Base-by-base conservation (phyloP, 2,888 invertebrate species). In the Epicampocera succincta region DNA sequence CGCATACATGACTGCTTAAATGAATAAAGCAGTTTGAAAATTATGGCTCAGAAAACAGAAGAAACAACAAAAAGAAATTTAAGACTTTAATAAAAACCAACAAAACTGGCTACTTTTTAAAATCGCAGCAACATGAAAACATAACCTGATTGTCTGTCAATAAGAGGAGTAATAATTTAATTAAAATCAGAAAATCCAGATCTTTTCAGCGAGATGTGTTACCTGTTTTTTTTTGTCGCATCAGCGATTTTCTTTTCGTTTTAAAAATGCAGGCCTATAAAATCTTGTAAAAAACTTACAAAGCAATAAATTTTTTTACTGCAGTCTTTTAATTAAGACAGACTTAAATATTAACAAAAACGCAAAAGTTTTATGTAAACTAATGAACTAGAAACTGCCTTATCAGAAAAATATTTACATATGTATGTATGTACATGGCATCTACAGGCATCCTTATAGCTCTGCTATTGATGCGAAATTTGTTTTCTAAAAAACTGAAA, bases 71-170 rank as follows among this genome's bases (percentile, higher is more conserved):
- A 48, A 54, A 50, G 69, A 66, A 66, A 72, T 58, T 72, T 78
- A 65, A 78, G 44, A 50, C 71, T 71, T 71, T 69, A 63, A 56
- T 54, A 21, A 38, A 40, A 48, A 52, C n/a, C 5, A n/a, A 3
- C 8, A 29, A 72, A 52, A 29, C 3, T 40, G 21, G 9, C n/a
- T 50, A 19, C 8, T 46, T 56, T 33, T 11, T 58, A 56, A 69
- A 42, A 21, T 8, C 17, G 3, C 44, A 33, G n/a, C 44, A 29
- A 33, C 3, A 33, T 1, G 9, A 9, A 33, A 33, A 29, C n/a
- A 52, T 50, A 73, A 65, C 63, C 38, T 54, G 48, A 48, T 48
- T 66, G 42, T 40, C 46, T 65, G 56, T 12, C 56, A 46, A 46
- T 48, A 66, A 48, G 38, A 40, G 9, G 15, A 48, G 19, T 38